Conservation (phyloP, 2,797 vertebrate genomes). For the Brachyrhaphis roseni region DNA sequence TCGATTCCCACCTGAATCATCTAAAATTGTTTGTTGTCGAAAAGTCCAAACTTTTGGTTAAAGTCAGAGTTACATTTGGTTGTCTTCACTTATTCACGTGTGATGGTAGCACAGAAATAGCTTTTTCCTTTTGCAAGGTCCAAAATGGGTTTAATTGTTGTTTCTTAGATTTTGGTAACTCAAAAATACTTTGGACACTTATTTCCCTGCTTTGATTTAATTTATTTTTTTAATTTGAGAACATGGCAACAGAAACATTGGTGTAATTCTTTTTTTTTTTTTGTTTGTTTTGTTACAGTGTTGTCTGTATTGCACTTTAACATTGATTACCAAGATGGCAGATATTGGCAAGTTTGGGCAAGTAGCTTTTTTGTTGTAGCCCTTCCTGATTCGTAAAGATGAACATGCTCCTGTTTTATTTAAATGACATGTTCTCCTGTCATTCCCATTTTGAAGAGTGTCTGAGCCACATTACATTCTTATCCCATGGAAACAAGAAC, state of each 20-base stretch:
- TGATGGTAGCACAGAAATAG: neutral
- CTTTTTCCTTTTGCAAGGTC: neutral
- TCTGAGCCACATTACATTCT: neutral
- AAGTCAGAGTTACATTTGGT: neutral
- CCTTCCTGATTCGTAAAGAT: neutral
- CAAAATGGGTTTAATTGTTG: neutral
- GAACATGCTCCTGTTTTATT: neutral
- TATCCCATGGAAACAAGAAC: neutral
- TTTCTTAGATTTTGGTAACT: neutral
- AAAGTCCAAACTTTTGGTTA: neutral
- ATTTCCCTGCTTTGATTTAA: neutral
- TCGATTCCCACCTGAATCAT: neutral
- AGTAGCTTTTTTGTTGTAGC: neutral
- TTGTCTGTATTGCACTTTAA: neutral
- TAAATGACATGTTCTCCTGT: neutral
- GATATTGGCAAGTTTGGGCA: neutral
- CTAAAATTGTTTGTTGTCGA: neutral
- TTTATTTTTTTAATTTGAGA: neutral
- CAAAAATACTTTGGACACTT: neutral
- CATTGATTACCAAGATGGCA: neutral
- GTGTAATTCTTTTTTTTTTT: neutral
- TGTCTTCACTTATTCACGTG: neutral
- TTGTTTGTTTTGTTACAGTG: neutral
- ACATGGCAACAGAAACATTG: neutral
- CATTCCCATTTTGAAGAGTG: neutral